phyloP scores from a whole-genome alignment of 2,113 vertebrate species.

The Malurus cyaneus region DNA sequence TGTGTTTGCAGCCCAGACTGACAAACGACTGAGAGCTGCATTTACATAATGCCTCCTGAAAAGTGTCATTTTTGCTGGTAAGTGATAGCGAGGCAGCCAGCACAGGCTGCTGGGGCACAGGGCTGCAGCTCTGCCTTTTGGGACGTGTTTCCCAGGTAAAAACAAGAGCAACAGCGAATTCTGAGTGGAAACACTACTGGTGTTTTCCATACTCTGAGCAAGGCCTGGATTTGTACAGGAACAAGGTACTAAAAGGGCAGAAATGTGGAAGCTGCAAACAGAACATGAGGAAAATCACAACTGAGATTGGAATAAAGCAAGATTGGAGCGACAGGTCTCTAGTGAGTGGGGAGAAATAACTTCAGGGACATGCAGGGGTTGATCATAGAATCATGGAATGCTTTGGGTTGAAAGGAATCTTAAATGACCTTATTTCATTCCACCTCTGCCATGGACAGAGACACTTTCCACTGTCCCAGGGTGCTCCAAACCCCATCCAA shows the following conservation, averaged over 20 bases:
- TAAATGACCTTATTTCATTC: neutral
- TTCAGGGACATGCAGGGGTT: neutral
- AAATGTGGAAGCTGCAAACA: neutral
- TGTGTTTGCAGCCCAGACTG: neutral
- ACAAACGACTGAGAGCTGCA: neutral
- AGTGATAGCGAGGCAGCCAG: neutral
- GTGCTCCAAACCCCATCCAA: neutral
- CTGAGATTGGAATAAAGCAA: neutral
- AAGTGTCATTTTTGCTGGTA: neutral
- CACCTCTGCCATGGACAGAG: neutral
- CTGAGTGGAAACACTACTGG: neutral
- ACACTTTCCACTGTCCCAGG: neutral
- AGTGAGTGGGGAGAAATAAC: neutral
- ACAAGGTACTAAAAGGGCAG: neutral
- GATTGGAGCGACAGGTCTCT: neutral
- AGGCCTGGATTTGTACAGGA: neutral
- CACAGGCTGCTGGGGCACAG: neutral
- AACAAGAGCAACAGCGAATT: neutral
- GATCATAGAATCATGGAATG: neutral
- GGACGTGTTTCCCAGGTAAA: neutral
- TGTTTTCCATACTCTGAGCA: neutral
- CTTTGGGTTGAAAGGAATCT: neutral
- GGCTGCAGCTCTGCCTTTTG: neutral
- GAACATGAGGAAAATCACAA: neutral
- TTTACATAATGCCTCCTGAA: neutral